phyloP scores from a whole-genome alignment of 2,888 invertebrate species.

The Apocheima hispidaria region DNA sequence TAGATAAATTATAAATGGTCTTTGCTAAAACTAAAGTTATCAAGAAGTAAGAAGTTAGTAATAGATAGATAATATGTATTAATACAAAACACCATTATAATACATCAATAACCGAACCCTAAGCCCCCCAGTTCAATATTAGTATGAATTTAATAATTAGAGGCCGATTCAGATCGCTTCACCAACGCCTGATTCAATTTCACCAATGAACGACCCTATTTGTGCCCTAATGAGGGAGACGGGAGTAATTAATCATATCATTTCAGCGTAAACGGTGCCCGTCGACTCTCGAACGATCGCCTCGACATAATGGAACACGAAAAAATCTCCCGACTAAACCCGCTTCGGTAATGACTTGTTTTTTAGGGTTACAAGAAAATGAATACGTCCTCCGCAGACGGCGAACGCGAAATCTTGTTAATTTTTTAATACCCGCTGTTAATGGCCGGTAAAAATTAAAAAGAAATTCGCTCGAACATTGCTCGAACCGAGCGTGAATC shows the following conservation, averaged over 20 bases:
- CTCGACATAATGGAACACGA: conserved; percentile 78
- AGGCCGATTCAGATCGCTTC: conserved; percentile 70
- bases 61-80: too few relatives aligned
- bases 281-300: conserved; percentile 74
- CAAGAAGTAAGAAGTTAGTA: too few relatives aligned
- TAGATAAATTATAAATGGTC: too few relatives aligned
- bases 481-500: conserved; percentile 58
- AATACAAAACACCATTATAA: neutral
- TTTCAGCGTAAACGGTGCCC: conserved; percentile 79
- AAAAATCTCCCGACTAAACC: conserved; percentile 79
- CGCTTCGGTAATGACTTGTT: conserved; percentile 85
- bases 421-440: conserved; percentile 76
- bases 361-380: conserved; percentile 84
- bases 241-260: conserved; percentile 85
- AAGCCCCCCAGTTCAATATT: conserved; percentile 50
- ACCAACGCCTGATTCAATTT: conserved; percentile 79
- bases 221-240: conserved; percentile 82
- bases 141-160: conserved; percentile 77
- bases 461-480: conserved; percentile 50
- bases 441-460: conserved; percentile 66
- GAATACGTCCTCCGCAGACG: conserved; percentile 82
- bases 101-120: conserved; percentile 22
- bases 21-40: too few relatives aligned
- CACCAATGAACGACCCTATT: conserved; percentile 81
- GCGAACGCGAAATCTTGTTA: conserved; percentile 73